Evolutionary conservation across 1,140 invertebrate species (phyloP).

Genomic region (Rhynchophorus ferrugineus): DNA sequence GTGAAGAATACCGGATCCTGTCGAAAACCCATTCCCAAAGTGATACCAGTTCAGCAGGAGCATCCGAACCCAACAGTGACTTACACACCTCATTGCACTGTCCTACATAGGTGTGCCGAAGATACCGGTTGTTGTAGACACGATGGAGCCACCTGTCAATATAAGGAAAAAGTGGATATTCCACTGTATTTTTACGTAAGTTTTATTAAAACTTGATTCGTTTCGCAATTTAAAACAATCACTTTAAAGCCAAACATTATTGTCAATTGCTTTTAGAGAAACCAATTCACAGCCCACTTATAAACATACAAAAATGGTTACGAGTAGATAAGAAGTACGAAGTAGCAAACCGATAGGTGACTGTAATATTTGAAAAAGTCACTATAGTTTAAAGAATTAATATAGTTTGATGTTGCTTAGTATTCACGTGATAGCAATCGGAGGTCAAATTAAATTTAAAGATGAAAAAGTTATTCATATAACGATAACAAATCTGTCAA

Average conservation of each 20-base stretch:
- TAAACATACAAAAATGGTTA: too few relatives aligned
- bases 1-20: conserved; percentile 54
- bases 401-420: too few relatives aligned
- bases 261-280: too few relatives aligned
- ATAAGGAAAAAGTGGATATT: conserved; percentile 54
- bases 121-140: conserved; percentile 66
- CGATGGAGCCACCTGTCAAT: conserved; percentile 51
- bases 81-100: conserved; percentile 66
- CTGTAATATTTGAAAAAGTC: too few relatives aligned
- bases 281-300: too few relatives aligned
- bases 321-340: too few relatives aligned
- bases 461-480: too few relatives aligned
- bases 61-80: conserved; percentile 61
- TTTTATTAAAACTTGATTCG: conserved; percentile 26
- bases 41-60: conserved; percentile 54
- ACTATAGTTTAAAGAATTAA: too few relatives aligned
- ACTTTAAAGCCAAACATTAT: neutral
- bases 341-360: too few relatives aligned
- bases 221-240: neutral
- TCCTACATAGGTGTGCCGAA: conserved; percentile 66
- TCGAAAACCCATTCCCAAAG: conserved; percentile 50
- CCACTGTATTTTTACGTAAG: conserved; percentile 67
- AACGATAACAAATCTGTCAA: too few relatives aligned
- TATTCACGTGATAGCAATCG: too few relatives aligned
- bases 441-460: too few relatives aligned